These are phyloP conservation scores for Melinopterus prodromus DNA, from an alignment of 2,888 invertebrate species.

Conservation along the genomic window DNA sequence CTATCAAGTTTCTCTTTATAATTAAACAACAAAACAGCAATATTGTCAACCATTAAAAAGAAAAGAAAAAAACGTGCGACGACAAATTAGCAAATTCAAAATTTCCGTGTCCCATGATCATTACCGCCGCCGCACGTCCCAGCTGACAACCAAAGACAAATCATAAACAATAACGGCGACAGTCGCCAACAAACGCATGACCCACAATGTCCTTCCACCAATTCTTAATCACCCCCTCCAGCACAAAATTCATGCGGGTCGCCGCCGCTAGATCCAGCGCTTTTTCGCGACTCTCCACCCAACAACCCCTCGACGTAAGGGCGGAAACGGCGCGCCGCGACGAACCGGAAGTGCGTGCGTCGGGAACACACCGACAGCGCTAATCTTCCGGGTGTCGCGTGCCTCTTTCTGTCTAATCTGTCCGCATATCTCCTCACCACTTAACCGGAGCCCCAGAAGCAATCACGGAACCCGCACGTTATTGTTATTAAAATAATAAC, in stretches of 20 bases:
- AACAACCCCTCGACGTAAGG: conserved; percentile 28
- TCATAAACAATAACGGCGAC: conserved; percentile 15
- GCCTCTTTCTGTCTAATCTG: conserved; percentile 51
- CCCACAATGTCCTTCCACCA: conserved; percentile 7
- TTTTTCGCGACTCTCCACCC: conserved; percentile 15
- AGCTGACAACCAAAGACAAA: conserved; percentile 16
- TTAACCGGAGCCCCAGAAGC: conserved; percentile 31
- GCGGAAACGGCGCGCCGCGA: conserved; percentile 35
- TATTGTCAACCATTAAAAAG: not conserved
- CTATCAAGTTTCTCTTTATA: no score
- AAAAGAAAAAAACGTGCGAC: not conserved
- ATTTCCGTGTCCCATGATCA: not conserved
- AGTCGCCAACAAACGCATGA: not conserved
- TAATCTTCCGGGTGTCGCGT: conserved; percentile 58
- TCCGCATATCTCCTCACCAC: conserved; percentile 50
- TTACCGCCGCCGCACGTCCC: not conserved
- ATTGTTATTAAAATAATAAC: conserved; percentile 39
- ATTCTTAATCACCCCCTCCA: conserved; percentile 8
- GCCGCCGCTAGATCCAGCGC: not conserved
- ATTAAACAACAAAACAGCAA: no score
- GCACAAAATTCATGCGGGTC: conserved; percentile 14
- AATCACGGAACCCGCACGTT: conserved; percentile 21
- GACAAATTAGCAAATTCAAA: not conserved
- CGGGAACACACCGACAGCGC: conserved; percentile 56
- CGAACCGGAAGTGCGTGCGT: conserved; percentile 55